phyloP scores from a whole-genome alignment of 1,140 invertebrate genomes.

The Leptinotarsa undecemlineata region DNA sequence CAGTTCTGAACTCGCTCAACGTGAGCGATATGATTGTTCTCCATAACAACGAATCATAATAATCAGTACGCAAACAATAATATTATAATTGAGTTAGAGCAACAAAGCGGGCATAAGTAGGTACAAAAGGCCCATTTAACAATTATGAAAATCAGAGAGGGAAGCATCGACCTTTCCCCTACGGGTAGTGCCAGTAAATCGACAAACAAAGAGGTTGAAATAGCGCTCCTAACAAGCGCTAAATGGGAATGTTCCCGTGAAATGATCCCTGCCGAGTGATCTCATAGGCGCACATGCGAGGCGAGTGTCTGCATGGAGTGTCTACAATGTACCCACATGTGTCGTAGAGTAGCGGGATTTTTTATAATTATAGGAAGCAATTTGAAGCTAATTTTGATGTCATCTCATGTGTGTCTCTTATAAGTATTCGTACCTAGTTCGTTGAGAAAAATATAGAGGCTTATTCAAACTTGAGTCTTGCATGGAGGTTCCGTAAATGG shows the following conservation, averaged over 20 bases:
- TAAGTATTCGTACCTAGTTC: too few relatives aligned
- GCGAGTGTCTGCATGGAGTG: neutral
- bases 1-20: neutral
- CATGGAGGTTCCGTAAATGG: too few relatives aligned
- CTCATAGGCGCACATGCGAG: neutral
- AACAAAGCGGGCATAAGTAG: slow-evolving; percentile 29
- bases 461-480: too few relatives aligned
- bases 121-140: slow-evolving; percentile 28
- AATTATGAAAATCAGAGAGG: slow-evolving; percentile 35
- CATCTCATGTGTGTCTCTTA: neutral
- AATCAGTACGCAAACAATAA: slow-evolving; percentile 15
- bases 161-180: slow-evolving; percentile 16
- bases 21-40: neutral
- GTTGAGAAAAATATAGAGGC: too few relatives aligned
- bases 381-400: neutral
- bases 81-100: slow-evolving; percentile 25
- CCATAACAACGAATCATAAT: slow-evolving; percentile 19
- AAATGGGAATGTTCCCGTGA: slow-evolving; percentile 40
- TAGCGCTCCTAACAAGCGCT: slow-evolving; percentile 46
- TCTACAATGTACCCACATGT: neutral
- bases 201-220: slow-evolving; percentile 41
- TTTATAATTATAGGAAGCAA: neutral
- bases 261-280: slow-evolving; percentile 39
- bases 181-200: slow-evolving; percentile 25
- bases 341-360: neutral